Evolutionary conservation across 2,797 vertebrate genomes (phyloP).

Genomic region (Arctocebus calabarensis): DNA sequence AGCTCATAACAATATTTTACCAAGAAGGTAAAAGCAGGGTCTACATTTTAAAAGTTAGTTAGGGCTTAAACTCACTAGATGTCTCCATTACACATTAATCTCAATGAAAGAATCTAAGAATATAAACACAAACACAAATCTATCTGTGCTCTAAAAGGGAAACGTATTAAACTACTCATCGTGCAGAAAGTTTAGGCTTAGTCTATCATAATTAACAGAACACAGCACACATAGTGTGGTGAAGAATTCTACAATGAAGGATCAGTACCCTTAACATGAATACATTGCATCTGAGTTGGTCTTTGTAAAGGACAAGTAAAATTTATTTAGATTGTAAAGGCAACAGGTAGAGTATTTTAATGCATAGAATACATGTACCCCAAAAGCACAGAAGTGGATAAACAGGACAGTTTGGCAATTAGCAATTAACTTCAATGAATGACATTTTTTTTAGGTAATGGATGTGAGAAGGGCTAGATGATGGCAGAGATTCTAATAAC

Average conservation of each 20-base stretch:
- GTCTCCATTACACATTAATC: background rate
- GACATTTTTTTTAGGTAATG: background rate
- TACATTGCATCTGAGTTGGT: background rate
- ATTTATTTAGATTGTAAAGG: background rate
- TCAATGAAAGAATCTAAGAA: background rate
- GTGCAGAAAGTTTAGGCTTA: background rate
- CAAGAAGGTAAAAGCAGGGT: background rate
- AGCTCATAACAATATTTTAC: background rate
- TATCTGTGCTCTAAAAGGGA: background rate
- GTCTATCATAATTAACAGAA: background rate
- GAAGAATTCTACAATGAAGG: background rate
- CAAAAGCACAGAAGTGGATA: background rate
- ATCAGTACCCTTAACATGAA: background rate
- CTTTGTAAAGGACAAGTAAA: background rate
- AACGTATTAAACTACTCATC: background rate
- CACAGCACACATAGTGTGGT: rapidly evolving
- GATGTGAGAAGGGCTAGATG: background rate
- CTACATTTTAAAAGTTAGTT: background rate
- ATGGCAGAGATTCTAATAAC: background rate
- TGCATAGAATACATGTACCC: background rate
- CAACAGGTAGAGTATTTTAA: background rate
- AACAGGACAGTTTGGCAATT: background rate
- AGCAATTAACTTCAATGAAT: background rate
- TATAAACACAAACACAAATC: background rate
- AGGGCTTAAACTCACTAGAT: background rate